Evolutionary conservation across 2,888 invertebrate genomes (phyloP).

Genomic region (Macropis europaea): DNA sequence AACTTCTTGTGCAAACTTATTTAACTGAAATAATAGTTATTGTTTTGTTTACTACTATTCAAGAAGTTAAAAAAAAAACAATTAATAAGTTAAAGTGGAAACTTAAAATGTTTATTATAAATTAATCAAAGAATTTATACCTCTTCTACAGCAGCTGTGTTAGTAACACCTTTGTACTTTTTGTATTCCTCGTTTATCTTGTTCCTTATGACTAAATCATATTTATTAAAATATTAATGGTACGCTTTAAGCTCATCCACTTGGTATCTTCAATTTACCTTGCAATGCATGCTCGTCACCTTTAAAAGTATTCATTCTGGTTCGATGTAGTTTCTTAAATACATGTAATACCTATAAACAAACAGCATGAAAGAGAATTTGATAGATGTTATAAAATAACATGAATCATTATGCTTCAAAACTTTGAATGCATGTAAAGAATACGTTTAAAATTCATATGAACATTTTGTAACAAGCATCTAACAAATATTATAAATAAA

Average conservation of each 20-base stretch:
- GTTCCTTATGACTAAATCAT: constrained; percentile 82
- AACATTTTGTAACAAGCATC: neutral
- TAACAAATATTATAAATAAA: neutral
- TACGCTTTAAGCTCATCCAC: neutral
- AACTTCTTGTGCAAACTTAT: constrained; percentile 86
- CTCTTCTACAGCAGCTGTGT: constrained; percentile 84
- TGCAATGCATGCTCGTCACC: constrained; percentile 84
- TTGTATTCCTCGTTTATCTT: constrained; percentile 89
- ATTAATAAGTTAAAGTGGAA: too few species aligned
- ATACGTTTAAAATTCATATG: neutral
- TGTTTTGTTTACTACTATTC: too few species aligned
- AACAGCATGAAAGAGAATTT: neutral
- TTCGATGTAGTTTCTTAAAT: constrained; percentile 88
- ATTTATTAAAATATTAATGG: constrained; percentile 20
- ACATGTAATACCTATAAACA: constrained; percentile 83
- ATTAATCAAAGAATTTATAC: constrained; percentile 77
- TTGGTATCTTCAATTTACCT: constrained; percentile 66
- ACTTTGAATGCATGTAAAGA: neutral
- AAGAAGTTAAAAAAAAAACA: too few species aligned
- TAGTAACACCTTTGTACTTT: constrained; percentile 84
- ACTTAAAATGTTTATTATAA: constrained; percentile 7
- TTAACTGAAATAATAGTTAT: constrained; percentile 81
- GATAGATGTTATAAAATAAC: neutral
- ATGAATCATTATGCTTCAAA: too few species aligned
- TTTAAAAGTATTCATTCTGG: constrained; percentile 85